Percentiles rank a stretch among this genome's conserved stretches.
phyloP scores from a whole-genome alignment of 2,888 invertebrate species.

The Physocephala rufipes region DNA sequence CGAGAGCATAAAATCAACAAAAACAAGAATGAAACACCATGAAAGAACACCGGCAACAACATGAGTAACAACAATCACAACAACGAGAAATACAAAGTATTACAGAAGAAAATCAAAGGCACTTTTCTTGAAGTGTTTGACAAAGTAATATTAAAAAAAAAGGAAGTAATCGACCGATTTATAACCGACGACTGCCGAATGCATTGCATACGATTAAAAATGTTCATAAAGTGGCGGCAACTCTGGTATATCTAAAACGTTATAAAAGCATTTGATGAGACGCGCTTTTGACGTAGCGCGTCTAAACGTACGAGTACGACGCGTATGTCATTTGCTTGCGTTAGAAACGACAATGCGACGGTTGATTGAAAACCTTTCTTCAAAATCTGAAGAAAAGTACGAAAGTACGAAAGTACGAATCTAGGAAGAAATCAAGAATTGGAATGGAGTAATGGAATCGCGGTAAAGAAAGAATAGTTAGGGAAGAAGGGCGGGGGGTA shows the following conservation, averaged over 20 bases:
- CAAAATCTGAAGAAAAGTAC: not conserved
- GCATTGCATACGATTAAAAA: not conserved
- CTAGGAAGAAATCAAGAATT: not conserved
- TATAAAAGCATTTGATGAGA: slow-evolving; percentile 24
- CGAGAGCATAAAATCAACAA: slow-evolving; percentile 4
- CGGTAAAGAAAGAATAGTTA: too few relatives aligned
- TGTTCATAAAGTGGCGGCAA: slow-evolving; percentile 11
- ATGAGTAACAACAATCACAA: not conserved
- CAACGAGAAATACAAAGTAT: slow-evolving; percentile 12
- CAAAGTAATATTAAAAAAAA: slow-evolving; percentile 15
- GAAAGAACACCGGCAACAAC: not conserved
- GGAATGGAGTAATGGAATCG: not conserved
- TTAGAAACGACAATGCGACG: not conserved
- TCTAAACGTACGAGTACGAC: too few relatives aligned
- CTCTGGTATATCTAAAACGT: slow-evolving; percentile 15
- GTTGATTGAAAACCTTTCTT: not conserved
- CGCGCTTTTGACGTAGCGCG: not conserved
- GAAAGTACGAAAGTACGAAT: not conserved
- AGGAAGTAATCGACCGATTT: too few relatives aligned
- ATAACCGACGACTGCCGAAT: not conserved
- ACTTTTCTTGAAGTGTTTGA: slow-evolving; percentile 17
- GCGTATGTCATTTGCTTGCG: not conserved
- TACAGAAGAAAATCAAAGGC: slow-evolving; percentile 23
- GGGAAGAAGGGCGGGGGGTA: not conserved
- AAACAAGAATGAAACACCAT: too few relatives aligned